Conservation (phyloP, 2,797 vertebrate genomes). For the Sarcoramphus papa region DNA sequence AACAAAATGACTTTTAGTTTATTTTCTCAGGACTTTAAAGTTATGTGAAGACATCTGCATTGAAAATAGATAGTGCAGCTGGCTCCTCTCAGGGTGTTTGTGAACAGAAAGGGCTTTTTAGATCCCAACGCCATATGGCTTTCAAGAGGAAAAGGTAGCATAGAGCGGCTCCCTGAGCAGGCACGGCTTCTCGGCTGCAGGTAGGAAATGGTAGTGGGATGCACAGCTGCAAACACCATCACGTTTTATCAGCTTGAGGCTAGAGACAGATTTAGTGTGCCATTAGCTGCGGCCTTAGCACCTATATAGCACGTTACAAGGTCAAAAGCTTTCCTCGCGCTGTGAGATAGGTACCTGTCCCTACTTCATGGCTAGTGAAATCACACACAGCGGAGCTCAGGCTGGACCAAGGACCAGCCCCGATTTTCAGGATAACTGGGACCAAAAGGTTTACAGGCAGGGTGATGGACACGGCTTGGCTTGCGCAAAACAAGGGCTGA, state of each 20-base stretch:
- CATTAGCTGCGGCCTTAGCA: not conserved
- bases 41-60: not conserved
- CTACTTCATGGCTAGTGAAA: not conserved
- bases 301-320: not conserved
- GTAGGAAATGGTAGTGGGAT: not conserved
- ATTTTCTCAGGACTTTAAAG: not conserved
- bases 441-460: not conserved
- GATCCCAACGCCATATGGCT: not conserved
- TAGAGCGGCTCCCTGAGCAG: not conserved
- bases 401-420: not conserved
- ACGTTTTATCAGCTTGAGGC: not conserved
- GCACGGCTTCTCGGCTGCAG: not conserved
- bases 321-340: not conserved
- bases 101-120: not conserved
- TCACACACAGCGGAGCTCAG: accelerated
- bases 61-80: not conserved
- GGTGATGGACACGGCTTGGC: not conserved
- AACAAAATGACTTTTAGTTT: not conserved
- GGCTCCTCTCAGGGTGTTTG: not conserved
- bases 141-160: not conserved
- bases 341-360: not conserved
- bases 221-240: not conserved
- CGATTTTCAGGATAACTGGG: not conserved
- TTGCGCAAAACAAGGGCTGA: not conserved
- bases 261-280: not conserved